Percentiles rank a stretch among this genome's conserved stretches.
phyloP scores from a whole-genome alignment of 1,140 invertebrate genomes.

The Brachionus sp. region DNA sequence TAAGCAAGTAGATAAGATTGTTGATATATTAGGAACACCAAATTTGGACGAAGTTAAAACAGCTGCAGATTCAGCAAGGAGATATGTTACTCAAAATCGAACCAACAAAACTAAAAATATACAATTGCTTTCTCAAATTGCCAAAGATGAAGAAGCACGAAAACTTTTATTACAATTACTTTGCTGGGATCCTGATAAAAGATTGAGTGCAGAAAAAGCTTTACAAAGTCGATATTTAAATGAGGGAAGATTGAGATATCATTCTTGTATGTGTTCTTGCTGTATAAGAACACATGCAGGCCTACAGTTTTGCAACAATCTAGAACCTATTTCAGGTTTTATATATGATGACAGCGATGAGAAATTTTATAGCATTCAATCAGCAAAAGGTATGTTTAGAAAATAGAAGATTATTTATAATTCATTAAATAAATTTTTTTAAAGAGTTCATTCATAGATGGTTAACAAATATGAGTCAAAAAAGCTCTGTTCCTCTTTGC shows the following conservation, averaged over 20 bases:
- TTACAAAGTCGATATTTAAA: slow-evolving; percentile 92
- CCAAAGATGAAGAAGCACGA: slow-evolving; percentile 66
- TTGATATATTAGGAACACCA: slow-evolving; percentile 35
- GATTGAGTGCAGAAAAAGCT: slow-evolving; percentile 87
- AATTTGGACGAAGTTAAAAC: slow-evolving; percentile 47
- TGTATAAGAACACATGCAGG: slow-evolving; percentile 66
- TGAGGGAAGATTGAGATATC: slow-evolving; percentile 92
- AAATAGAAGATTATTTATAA: neutral
- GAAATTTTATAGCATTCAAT: slow-evolving; percentile 23
- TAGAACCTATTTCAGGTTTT: slow-evolving; percentile 40
- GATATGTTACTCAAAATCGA: slow-evolving; percentile 28
- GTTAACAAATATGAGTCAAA: slow-evolving; percentile 86
- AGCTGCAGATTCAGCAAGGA: slow-evolving; percentile 18
- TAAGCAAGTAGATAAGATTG: slow-evolving; percentile 35
- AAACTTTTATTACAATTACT: slow-evolving; percentile 92
- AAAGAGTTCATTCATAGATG: slow-evolving; percentile 97
- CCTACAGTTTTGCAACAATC: slow-evolving; percentile 36
- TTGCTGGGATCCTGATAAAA: slow-evolving; percentile 70
- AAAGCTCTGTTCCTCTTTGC: slow-evolving; percentile 86
- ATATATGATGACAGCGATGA: slow-evolving; percentile 41
- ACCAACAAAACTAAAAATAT: slow-evolving; percentile 12
- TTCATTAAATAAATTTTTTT: slow-evolving; percentile 49
- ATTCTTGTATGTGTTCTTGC: slow-evolving; percentile 99
- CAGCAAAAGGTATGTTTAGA: slow-evolving; percentile 39
- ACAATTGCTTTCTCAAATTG: slow-evolving; percentile 22